Base-by-base conservation (phyloP, 2,797 vertebrate genomes). In the Parambassis ranga region DNA sequence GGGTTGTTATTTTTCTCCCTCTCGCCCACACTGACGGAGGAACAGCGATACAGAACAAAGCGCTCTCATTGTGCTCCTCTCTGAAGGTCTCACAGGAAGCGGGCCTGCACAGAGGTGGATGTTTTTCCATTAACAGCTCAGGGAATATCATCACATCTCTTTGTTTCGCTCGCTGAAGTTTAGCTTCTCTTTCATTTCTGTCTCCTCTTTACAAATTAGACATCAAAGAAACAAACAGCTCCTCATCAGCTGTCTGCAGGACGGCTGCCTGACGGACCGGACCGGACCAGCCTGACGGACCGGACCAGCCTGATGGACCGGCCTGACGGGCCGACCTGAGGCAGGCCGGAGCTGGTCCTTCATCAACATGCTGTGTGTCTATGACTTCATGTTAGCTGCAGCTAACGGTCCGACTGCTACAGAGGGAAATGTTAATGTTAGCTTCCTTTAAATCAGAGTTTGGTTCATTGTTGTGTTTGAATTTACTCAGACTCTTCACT, bases 131-230 rank as follows among this genome's bases (percentile, higher is more conserved):
- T 37, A 33, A 72, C 72, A 72, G 82, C 81, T 74, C n/a, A n/a
- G 85, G 82, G 85, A 85, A 80, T 82, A 76, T 83, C 75, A 70
- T 63, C 42, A 73, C 75, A 81, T 44, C 71, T 85, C 76, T 86
- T 84, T 86, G 80, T 86, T 80, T 68, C 52, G 48, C 24, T 47
- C 7, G 13, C 10, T 7, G n/a, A 71, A 67, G 43, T 73, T 71
- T 52, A 37, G 23, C 27, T 52, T 9, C 19, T 49, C 50, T 71
- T 42, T 53, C 16, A 35, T 67, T 59, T 52, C 8, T 20, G 18
- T 35, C 6, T 8, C 44, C 26, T 49, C 44, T 24, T 37, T 44
- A 56, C 46, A 63, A 47, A 74, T 67, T 44, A 13, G 37, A 71
- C 24, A 71, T 84, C 66, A 78, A 64, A 82, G 85, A 28, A 1